These are phyloP conservation scores for Catharus minimus DNA, from an alignment of 2,113 vertebrate species.

Conservation along the genomic window DNA sequence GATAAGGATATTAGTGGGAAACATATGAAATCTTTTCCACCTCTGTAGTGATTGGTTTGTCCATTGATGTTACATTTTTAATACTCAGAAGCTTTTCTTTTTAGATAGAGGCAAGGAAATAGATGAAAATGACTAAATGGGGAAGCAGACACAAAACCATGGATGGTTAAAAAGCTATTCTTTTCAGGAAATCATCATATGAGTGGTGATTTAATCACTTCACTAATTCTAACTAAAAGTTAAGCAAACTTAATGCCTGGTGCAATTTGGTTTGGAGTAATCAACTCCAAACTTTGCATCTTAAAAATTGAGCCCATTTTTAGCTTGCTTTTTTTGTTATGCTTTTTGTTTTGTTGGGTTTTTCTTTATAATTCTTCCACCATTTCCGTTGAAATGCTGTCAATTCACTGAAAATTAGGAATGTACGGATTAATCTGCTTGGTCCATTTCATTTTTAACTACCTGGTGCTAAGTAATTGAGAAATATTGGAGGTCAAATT, in stretches of 20 bases:
- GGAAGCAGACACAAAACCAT: neutral
- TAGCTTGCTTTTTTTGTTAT: accelerated
- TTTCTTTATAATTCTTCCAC: neutral
- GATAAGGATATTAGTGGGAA: neutral
- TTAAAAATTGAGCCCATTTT: neutral
- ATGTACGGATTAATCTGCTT: neutral
- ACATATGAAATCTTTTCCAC: neutral
- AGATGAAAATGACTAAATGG: neutral
- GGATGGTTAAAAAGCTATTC: neutral
- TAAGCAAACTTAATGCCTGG: neutral
- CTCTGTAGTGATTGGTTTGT: neutral
- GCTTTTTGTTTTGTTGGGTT: no score
- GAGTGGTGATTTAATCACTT: neutral
- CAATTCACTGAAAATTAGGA: neutral
- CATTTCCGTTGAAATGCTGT: neutral
- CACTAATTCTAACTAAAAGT: neutral
- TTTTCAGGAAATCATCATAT: neutral
- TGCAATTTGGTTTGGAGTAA: neutral
- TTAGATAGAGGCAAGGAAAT: neutral
- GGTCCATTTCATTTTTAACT: neutral
- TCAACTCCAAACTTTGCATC: neutral
- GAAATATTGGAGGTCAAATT: neutral
- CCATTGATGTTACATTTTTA: neutral
- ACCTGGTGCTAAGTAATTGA: neutral
- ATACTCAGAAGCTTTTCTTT: neutral